phyloP scores from a whole-genome alignment of 1,140 invertebrate species.

The Platyscapa corneri region DNA sequence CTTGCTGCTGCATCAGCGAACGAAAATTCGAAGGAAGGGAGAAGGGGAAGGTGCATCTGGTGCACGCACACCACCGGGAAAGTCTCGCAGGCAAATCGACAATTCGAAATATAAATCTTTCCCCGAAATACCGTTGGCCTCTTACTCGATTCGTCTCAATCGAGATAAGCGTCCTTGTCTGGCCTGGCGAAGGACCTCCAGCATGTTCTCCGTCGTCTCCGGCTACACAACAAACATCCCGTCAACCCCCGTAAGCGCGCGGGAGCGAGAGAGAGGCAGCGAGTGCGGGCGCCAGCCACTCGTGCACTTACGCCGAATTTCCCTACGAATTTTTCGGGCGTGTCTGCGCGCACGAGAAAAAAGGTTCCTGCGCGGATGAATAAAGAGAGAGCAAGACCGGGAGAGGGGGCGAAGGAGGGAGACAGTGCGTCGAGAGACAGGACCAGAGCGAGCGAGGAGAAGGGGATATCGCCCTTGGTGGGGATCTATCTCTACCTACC shows the following conservation, averaged over 20 bases:
- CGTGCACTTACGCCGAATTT: conserved; percentile 14
- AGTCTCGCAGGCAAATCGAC: conserved; percentile 23
- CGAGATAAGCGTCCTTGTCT: conserved; percentile 32
- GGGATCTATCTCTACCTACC: conserved; percentile 47
- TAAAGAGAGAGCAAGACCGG: neutral
- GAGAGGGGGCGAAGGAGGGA: neutral
- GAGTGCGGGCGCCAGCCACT: conserved; percentile 28
- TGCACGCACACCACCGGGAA: too few species aligned
- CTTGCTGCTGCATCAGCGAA: neutral
- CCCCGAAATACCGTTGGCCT: neutral
- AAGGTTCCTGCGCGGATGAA: neutral
- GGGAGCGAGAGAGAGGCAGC: neutral
- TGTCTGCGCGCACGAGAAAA: conserved; percentile 28
- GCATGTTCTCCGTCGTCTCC: neutral
- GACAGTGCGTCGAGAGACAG: neutral
- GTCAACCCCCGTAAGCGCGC: neutral
- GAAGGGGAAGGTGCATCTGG: neutral
- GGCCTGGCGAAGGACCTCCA: neutral
- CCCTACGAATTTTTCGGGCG: conserved; percentile 45
- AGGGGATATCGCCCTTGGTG: conserved; percentile 43
- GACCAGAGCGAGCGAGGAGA: neutral
- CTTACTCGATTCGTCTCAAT: conserved; percentile 18
- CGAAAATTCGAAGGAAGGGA: neutral
- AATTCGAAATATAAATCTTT: conserved; percentile 32
- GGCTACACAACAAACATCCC: neutral